Base-by-base conservation (phyloP, 2,113 vertebrate genomes). In the Turdus rufiventris region DNA sequence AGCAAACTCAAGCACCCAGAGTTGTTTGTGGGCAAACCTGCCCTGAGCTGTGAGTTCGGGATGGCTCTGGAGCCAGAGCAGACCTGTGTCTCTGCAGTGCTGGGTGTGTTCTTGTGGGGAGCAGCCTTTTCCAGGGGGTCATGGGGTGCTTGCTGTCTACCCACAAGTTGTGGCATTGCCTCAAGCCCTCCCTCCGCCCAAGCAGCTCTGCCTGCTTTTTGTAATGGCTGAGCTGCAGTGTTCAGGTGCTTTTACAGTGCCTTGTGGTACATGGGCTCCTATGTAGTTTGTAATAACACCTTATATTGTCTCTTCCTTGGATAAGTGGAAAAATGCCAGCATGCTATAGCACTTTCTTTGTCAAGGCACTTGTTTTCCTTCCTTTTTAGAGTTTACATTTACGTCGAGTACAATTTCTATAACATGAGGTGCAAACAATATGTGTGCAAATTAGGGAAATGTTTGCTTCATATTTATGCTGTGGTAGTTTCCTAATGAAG, bases 51-150 rank as follows among this genome's bases (percentile, higher is more conserved):
- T 15, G 53, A 7, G 29, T 43, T 63, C 34, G 26, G 50, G 36
- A 9, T 60, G 77, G 6, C 36, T 68, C n/a, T 40, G 34, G 20
- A 77, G 75, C 42, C 13, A 1, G n/a, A 36, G 38, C 53, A 45
- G 28, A 15, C 16, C 34, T 8, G 8, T 25, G 7, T 78, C 26
- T 56, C 29, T 1, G 1, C 1, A 0, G 24, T 9, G n/a, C 29
- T 43, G 47, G 5, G 5, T 24, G 10, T 34, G 31, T 3, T 8
- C 28, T 48, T 2, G 0, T 21, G 75, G 7, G 1, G 14, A 1
- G 2, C 10, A 4, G 20, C 58, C 42, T 66, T 33, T n/a, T 54
- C 47, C 19, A 26, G 31, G 9, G 60, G 38, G 23, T 89, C 45
- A 6, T 0, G 1, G 31, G 9, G 9, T 70, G 45, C n/a, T 60